phyloP scores from a whole-genome alignment of 2,888 invertebrate species.

The Priocnemis perturbator region DNA sequence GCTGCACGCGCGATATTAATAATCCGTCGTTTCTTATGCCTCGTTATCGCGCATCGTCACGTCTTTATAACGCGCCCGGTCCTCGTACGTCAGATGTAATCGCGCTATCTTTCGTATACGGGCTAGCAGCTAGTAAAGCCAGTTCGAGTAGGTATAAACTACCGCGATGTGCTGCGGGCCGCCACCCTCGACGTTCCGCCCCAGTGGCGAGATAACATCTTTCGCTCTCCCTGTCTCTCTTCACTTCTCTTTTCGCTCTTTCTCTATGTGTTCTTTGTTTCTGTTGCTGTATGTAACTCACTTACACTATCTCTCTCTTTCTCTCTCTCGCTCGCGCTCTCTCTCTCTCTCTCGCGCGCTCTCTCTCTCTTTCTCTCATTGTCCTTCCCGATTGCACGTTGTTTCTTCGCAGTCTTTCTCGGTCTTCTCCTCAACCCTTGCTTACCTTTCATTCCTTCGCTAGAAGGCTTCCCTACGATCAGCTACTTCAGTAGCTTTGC shows the following conservation, averaged over 20 bases:
- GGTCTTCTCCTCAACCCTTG: conserved; percentile 44
- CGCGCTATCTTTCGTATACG: conserved; percentile 60
- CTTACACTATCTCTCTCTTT: conserved; percentile 4
- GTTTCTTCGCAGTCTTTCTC: neutral
- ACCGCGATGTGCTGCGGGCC: conserved; percentile 47
- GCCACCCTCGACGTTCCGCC: conserved; percentile 65
- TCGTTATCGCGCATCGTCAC: conserved; percentile 66
- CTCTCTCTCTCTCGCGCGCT: neutral
- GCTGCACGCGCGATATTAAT: conserved; percentile 56
- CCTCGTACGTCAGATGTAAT: conserved; percentile 68
- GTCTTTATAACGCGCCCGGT: conserved; percentile 66
- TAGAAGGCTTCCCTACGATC: conserved; percentile 56
- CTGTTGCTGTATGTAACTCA: conserved; percentile 29
- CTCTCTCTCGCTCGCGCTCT: neutral
- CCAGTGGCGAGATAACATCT: conserved; percentile 66
- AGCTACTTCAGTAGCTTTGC: conserved; percentile 56
- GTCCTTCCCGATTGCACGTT: conserved; percentile 24
- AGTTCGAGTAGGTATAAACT: conserved; percentile 68
- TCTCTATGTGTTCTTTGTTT: conserved; percentile 33
- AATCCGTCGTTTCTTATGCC: conserved; percentile 58
- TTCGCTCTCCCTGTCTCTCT: conserved; percentile 43
- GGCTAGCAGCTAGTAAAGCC: conserved; percentile 64
- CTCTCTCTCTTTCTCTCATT: conserved; percentile 26
- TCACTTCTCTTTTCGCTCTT: conserved; percentile 39
- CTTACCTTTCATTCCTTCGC: conserved; percentile 53